A percentile compares a stretch with the other conserved stretches of the same genome.
Conservation (phyloP, 2,888 invertebrate species). For the Himalopsyche tibetana region DNA sequence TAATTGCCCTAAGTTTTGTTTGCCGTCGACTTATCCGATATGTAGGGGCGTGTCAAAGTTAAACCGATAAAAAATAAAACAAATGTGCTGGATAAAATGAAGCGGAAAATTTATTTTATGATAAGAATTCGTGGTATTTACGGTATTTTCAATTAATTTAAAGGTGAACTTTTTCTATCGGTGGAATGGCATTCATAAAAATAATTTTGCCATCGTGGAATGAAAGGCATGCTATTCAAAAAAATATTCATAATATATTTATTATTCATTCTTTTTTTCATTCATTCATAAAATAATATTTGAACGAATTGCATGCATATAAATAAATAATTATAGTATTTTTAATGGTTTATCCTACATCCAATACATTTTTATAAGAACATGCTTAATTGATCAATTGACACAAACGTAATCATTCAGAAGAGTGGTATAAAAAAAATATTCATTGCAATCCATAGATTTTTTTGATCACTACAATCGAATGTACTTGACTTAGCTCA, state of each 20-base stretch:
- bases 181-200: not conserved
- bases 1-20: slow-evolving; percentile 63
- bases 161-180: slow-evolving; percentile 31
- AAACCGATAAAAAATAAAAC: slow-evolving; percentile 40
- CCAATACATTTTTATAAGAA: no score
- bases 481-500: no score
- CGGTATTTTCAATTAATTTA: slow-evolving; percentile 38
- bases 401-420: no score
- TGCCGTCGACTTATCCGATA: slow-evolving; percentile 56
- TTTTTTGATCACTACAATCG: no score
- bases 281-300: no score
- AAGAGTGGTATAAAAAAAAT: no score
- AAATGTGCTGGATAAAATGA: slow-evolving; percentile 40
- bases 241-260: not conserved
- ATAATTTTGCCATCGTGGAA: not conserved
- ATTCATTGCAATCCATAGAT: no score
- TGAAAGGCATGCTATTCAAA: not conserved
- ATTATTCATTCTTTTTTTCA: no score
- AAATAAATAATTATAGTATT: no score
- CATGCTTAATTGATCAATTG: no score
- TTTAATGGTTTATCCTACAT: no score
- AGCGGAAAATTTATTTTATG: slow-evolving; percentile 35
- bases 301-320: no score
- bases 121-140: slow-evolving; percentile 32
- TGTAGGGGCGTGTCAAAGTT: slow-evolving; percentile 43